Conservation (phyloP, 1,140 invertebrate species). For the Cherax destructor region DNA sequence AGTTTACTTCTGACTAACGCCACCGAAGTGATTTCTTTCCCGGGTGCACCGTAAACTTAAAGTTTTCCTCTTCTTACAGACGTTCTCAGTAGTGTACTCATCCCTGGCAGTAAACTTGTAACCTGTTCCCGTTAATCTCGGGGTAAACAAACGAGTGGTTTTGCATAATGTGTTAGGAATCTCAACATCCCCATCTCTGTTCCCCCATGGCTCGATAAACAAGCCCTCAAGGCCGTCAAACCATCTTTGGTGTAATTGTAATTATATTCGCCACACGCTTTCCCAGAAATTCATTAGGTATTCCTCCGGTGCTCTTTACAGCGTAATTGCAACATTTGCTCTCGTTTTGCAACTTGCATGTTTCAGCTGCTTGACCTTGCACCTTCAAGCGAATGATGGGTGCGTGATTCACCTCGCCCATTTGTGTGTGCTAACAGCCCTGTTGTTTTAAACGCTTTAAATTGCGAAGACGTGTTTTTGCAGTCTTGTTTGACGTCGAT, state of each 20-base stretch:
- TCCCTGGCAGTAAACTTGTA: too few relatives aligned
- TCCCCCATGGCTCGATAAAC: too few relatives aligned
- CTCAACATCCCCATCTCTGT: too few relatives aligned
- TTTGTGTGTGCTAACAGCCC: neutral
- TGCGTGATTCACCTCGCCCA: neutral
- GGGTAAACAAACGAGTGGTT: too few relatives aligned
- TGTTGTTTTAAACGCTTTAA: neutral
- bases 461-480: neutral
- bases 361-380: neutral
- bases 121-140: too few relatives aligned
- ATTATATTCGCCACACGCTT: neutral
- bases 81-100: too few relatives aligned
- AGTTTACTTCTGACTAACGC: too few relatives aligned
- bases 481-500: neutral
- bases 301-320: neutral
- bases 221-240: neutral
- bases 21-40: too few relatives aligned
- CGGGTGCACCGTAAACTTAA: too few relatives aligned
- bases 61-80: too few relatives aligned
- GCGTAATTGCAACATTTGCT: neutral
- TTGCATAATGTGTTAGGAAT: too few relatives aligned
- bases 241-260: neutral
- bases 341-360: neutral
- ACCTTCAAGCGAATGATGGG: neutral
- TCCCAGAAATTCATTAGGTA: neutral